Conservation (phyloP, 2,888 invertebrate genomes). For the Macaria liturata region DNA sequence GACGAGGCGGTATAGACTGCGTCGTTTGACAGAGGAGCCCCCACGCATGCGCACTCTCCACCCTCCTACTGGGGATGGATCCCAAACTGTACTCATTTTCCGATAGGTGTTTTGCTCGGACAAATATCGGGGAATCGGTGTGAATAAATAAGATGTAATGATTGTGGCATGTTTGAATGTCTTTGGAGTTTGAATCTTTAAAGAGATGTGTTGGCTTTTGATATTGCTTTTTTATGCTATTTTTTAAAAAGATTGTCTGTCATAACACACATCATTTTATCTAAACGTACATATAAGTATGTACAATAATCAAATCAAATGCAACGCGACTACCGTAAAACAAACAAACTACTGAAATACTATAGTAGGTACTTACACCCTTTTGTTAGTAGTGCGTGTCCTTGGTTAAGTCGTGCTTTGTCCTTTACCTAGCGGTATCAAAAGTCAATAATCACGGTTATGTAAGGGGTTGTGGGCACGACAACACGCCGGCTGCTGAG, state of each 20-base stretch:
- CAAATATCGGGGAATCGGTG: slow-evolving; percentile 19
- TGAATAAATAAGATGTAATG: slow-evolving; percentile 23
- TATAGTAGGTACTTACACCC: no score
- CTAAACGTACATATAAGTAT: no score
- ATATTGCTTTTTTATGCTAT: no score
- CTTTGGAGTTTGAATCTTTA: no score
- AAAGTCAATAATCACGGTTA: slow-evolving; percentile 15
- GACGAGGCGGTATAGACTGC: slow-evolving; percentile 62
- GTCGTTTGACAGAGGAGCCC: slow-evolving; percentile 60
- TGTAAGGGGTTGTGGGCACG: slow-evolving; percentile 17
- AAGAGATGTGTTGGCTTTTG: no score
- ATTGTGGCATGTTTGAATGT: slow-evolving; percentile 7
- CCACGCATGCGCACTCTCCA: slow-evolving; percentile 59
- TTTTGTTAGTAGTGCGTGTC: no score
- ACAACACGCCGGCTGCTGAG: slow-evolving; percentile 2
- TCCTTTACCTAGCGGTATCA: slow-evolving; percentile 3
- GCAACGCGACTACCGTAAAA: no score
- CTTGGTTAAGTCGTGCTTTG: not conserved
- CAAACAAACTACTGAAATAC: no score
- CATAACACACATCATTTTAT: no score
- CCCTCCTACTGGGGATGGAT: slow-evolving; percentile 46
- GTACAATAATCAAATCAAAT: no score
- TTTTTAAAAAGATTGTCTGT: no score
- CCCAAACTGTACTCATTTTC: slow-evolving; percentile 47
- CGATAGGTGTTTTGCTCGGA: slow-evolving; percentile 55